These are phyloP conservation scores for Temnothorax unifasciatus DNA, from an alignment of 2,888 invertebrate species.

Conservation along the genomic window DNA sequence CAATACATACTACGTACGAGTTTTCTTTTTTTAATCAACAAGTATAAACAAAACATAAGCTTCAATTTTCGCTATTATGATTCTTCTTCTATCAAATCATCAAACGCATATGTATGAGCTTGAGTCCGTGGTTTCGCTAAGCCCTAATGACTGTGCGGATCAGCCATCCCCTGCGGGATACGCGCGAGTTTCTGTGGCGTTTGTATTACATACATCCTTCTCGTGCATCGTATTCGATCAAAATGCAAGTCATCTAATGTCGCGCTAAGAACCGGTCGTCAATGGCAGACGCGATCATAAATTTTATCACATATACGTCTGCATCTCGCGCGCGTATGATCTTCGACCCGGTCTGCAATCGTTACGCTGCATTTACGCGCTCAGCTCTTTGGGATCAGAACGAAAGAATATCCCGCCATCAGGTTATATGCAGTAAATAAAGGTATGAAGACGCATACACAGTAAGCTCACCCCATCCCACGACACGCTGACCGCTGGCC, in stretches of 20 bases:
- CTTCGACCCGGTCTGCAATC: background rate
- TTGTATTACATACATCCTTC: background rate
- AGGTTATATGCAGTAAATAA: constrained; percentile 32
- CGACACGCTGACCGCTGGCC: background rate
- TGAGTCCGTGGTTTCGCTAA: background rate
- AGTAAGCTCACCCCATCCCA: background rate
- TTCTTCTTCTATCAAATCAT: background rate
- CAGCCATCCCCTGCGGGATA: background rate
- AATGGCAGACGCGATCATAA: constrained; percentile 25
- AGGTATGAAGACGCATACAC: background rate
- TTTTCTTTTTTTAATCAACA: background rate
- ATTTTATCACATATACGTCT: constrained; percentile 33
- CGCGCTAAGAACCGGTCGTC: constrained; percentile 11
- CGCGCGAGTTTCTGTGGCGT: background rate
- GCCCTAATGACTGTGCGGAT: background rate
- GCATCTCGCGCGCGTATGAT: background rate
- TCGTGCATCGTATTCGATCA: constrained; percentile 1
- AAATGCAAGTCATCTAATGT: constrained; percentile 37
- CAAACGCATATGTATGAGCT: background rate
- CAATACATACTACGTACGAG: background rate
- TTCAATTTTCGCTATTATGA: background rate
- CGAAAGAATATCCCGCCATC: background rate
- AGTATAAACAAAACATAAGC: background rate
- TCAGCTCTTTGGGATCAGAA: background rate
- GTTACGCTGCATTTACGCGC: background rate